These are phyloP conservation scores for Erethizon dorsatum DNA, from an alignment of 2,797 vertebrate species.

Conservation along the genomic window DNA sequence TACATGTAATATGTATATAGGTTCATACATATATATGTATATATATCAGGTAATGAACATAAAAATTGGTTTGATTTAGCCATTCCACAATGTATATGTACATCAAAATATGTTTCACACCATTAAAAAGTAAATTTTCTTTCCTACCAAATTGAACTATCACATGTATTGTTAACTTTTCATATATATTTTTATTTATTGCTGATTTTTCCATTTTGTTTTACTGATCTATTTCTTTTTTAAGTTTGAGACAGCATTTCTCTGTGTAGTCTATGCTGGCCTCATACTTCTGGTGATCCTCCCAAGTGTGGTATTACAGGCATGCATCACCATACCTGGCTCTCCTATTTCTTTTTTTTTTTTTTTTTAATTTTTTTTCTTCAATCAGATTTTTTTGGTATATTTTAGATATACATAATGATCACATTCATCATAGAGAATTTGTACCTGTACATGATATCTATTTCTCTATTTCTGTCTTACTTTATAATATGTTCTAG, in stretches of 20 bases:
- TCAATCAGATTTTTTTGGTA: not conserved
- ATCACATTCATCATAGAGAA: not conserved
- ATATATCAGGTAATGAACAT: not conserved
- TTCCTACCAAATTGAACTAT: conserved; percentile 6
- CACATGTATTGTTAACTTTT: conserved; percentile 31
- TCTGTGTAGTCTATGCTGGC: not conserved
- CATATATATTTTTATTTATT: not conserved
- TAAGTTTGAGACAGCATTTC: not conserved
- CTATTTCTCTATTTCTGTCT: not conserved
- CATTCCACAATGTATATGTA: not conserved
- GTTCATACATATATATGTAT: not conserved
- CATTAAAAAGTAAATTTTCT: not conserved
- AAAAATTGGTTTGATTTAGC: not conserved
- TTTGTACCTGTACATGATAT: not conserved
- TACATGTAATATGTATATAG: not conserved
- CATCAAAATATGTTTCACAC: not conserved
- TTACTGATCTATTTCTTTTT: not conserved
- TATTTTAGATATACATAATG: not conserved
- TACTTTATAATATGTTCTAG: not conserved
- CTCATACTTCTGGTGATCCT: not conserved
- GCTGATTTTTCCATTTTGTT: conserved; percentile 33
- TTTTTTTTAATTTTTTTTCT: too few relatives aligned
- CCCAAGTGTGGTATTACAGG: not conserved
- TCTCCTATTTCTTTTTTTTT: not conserved
- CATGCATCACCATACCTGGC: not conserved